These are phyloP conservation scores for Epinephelus cyanopodus DNA, from an alignment of 2,113 vertebrate species.

Conservation along the genomic window DNA sequence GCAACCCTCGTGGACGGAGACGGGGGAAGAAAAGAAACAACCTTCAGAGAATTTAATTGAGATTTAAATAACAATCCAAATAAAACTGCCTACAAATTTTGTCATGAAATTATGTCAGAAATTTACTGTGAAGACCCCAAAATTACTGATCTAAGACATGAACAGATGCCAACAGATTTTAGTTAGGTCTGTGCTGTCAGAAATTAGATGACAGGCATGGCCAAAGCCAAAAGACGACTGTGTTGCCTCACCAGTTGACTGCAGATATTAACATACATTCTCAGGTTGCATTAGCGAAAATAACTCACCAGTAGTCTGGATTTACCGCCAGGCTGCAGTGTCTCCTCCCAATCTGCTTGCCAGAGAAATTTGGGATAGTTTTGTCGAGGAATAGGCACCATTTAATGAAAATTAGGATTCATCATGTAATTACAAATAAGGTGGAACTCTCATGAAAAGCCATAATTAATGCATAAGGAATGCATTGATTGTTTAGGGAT, in stretches of 20 bases:
- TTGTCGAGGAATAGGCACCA: neutral
- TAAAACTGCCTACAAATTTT: too few species aligned
- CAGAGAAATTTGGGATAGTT: neutral
- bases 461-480: neutral
- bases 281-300: neutral
- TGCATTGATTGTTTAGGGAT: neutral
- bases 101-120: too few species aligned
- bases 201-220: neutral
- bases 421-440: neutral
- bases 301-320: constrained; percentile 7
- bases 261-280: constrained; percentile 4
- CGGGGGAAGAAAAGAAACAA: neutral
- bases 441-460: neutral
- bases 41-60: neutral
- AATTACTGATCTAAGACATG: neutral
- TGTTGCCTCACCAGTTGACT: neutral
- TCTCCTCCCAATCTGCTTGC: neutral
- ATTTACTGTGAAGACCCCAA: neutral
- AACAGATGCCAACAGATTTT: neutral
- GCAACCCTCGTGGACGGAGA: too few species aligned
- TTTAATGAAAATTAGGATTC: neutral
- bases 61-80: neutral
- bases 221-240: neutral
- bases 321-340: neutral
- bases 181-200: too few species aligned